phyloP scores from a whole-genome alignment of 2,888 invertebrate genomes.

The Caenorhabditis sp. region DNA sequence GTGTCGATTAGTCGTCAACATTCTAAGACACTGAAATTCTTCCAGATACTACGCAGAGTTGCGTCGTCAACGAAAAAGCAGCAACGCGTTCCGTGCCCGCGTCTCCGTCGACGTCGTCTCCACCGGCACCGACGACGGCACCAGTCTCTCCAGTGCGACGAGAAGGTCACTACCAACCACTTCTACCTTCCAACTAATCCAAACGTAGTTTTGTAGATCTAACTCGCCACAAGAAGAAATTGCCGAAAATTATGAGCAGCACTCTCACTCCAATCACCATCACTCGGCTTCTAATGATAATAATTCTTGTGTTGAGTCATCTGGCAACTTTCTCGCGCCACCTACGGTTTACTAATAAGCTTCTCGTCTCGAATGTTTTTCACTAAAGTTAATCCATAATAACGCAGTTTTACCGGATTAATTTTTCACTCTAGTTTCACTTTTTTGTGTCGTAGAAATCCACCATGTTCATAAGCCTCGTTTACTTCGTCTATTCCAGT shows the following conservation, averaged over 20 bases:
- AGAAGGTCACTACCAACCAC: constrained; percentile 47
- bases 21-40: background rate
- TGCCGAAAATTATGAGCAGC: constrained; percentile 45
- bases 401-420: background rate
- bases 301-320: constrained; percentile 40
- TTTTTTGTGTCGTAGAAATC: no score
- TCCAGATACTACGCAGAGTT: constrained; percentile 76
- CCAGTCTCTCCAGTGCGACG: constrained; percentile 58
- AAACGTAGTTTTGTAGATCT: constrained; percentile 49
- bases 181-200: constrained; percentile 37
- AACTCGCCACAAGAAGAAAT: constrained; percentile 62
- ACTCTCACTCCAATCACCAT: background rate
- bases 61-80: constrained; percentile 73
- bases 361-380: no score
- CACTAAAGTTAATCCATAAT: no score
- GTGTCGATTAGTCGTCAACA: background rate
- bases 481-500: no score
- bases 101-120: constrained; percentile 73
- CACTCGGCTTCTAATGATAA: constrained; percentile 22
- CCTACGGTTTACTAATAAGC: constrained; percentile 69
- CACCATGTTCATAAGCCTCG: no score
- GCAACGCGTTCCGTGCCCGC: constrained; percentile 70
- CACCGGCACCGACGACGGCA: constrained; percentile 65
- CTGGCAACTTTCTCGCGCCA: constrained; percentile 69
- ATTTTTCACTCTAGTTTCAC: no score